phyloP scores from a whole-genome alignment of 2,888 invertebrate species.

The Netelia virgata region DNA sequence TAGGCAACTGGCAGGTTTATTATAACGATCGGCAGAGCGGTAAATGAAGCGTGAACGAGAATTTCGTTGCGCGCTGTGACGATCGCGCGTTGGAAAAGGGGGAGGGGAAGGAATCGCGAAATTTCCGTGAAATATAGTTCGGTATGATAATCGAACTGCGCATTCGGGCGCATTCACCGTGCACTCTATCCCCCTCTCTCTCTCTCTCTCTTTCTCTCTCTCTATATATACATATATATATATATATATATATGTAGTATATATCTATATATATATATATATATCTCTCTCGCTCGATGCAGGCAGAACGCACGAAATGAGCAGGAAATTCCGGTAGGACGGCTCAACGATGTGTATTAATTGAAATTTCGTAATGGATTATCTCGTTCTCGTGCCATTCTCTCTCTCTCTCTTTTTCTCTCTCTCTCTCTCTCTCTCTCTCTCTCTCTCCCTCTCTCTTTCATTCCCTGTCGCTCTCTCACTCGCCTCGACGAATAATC shows the following conservation, averaged over 20 bases:
- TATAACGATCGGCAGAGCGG: background rate
- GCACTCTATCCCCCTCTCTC: conserved; percentile 25
- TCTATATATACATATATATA: no score
- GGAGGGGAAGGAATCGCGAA: background rate
- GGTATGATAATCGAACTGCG: background rate
- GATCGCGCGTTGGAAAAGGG: background rate
- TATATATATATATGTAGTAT: no score
- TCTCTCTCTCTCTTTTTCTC: conserved; percentile 5
- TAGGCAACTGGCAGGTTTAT: conserved; percentile 1
- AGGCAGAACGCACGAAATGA: conserved; percentile 33
- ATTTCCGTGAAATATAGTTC: background rate
- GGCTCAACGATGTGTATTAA: conserved; percentile 64
- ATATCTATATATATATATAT: no score
- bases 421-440: background rate
- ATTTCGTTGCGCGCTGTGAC: background rate
- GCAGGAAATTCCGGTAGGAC: conserved; percentile 59
- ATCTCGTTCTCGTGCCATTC: conserved; percentile 35
- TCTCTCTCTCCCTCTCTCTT: no score
- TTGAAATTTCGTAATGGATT: conserved; percentile 69
- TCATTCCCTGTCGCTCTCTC: background rate
- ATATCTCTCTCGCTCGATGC: conserved; percentile 25
- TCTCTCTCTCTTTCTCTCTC: conserved; percentile 11
- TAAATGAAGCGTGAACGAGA: background rate
- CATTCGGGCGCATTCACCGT: background rate
- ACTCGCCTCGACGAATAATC: conserved; percentile 54